A percentile compares a stretch with the other conserved stretches of the same genome.
phyloP scores from a whole-genome alignment of 64 coral and sea anemone species.

The Astreopora myriophthalma region DNA sequence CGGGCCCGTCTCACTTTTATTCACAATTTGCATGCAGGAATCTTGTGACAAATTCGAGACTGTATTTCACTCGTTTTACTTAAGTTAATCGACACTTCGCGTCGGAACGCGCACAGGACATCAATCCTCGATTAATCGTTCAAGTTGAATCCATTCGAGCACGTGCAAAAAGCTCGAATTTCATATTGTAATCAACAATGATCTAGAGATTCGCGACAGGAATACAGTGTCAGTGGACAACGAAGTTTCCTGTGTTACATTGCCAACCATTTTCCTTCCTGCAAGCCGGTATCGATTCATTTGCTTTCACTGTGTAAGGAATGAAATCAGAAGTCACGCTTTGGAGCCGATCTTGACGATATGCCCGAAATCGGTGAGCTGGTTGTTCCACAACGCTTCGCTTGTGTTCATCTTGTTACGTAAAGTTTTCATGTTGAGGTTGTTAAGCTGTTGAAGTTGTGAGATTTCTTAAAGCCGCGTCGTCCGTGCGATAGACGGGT shows the following conservation, averaged over 20 bases:
- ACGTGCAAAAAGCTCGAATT: slow-evolving; percentile 41
- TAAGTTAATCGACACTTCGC: background rate
- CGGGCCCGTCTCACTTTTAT: slow-evolving; percentile 7
- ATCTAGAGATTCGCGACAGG: background rate
- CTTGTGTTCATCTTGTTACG: background rate
- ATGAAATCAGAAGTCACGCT: slow-evolving; percentile 22
- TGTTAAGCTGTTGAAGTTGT: background rate
- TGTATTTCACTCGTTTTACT: background rate
- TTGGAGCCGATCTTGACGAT: slow-evolving; percentile 12
- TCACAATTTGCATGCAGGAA: slow-evolving; percentile 49
- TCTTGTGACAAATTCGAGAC: slow-evolving; percentile 17
- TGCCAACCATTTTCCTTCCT: slow-evolving; percentile 41
- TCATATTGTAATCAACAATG: slow-evolving; percentile 27
- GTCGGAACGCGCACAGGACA: slow-evolving; percentile 12
- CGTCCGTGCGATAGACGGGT: background rate
- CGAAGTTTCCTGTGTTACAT: background rate
- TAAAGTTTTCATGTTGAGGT: background rate
- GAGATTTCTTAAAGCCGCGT: slow-evolving; percentile 9
- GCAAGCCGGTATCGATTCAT: background rate
- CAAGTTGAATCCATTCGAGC: background rate
- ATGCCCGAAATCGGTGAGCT: slow-evolving; percentile 58
- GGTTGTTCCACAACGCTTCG: background rate
- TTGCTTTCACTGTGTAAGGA: slow-evolving; percentile 24
- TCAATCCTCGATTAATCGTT: slow-evolving; percentile 5
- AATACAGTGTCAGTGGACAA: background rate